Conservation (phyloP, 2,888 invertebrate genomes). For the Dolichomitus sp. region DNA sequence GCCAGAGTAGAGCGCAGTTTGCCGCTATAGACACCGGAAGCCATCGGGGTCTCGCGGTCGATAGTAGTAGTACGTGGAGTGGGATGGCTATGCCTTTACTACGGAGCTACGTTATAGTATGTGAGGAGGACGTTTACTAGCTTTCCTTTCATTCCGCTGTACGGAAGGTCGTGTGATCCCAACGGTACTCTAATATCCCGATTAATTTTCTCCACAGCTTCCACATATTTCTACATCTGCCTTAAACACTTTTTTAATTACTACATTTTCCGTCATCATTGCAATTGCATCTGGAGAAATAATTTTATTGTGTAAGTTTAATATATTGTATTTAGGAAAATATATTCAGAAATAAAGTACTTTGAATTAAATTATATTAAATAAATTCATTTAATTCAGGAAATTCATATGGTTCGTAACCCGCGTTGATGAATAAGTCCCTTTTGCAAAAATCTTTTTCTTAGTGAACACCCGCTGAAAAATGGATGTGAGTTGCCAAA, state of each 20-base stretch:
- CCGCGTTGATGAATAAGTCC: too few species aligned
- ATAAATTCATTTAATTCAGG: too few species aligned
- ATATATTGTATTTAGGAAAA: not conserved
- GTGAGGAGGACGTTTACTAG: constrained; percentile 10
- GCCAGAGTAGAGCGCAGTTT: constrained; percentile 34
- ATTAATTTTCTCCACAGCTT: not conserved
- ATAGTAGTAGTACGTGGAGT: constrained; percentile 36
- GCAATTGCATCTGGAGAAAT: not conserved
- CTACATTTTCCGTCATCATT: not conserved
- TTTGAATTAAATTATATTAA: not conserved
- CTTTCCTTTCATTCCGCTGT: constrained; percentile 42
- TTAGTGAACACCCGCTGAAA: too few species aligned
- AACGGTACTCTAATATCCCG: constrained; percentile 37
- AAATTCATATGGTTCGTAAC: too few species aligned
- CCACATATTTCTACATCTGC: not conserved
- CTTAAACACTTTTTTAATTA: not conserved
- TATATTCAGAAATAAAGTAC: not conserved
- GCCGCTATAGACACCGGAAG: constrained; percentile 58
- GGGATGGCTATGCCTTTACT: not conserved
- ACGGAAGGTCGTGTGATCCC: constrained; percentile 22
- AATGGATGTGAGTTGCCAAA: too few species aligned
- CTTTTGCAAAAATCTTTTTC: too few species aligned
- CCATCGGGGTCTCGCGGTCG: constrained; percentile 59
- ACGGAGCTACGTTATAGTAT: constrained; percentile 1
- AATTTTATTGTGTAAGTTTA: not conserved